Percentiles rank a stretch among this genome's conserved stretches.
Evolutionary conservation across 2,113 vertebrate genomes (phyloP).

Genomic region (Scomber scombrus): DNA sequence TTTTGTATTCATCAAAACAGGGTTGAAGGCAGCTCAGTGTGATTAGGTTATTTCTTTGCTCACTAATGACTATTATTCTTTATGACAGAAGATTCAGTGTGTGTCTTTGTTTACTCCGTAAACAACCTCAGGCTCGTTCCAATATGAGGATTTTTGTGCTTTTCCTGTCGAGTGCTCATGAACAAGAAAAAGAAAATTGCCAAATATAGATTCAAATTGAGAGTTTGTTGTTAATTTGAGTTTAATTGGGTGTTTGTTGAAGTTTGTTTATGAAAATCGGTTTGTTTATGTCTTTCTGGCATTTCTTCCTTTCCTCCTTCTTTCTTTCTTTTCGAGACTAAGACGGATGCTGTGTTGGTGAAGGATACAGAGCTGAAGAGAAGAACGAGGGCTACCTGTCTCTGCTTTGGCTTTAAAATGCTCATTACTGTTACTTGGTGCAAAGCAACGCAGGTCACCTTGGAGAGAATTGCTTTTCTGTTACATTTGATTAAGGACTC

Average conservation of each 20-base stretch:
- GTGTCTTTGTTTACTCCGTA: constrained; percentile 52
- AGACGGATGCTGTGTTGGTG: constrained; percentile 40
- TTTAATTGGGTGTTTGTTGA: not conserved
- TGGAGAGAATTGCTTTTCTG: constrained; percentile 82
- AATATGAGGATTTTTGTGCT: constrained; percentile 23
- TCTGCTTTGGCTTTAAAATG: constrained; percentile 62
- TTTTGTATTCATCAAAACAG: constrained; percentile 71
- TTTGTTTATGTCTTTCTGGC: constrained; percentile 30
- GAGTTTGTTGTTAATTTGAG: not conserved
- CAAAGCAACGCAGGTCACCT: constrained; percentile 77
- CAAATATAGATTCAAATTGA: constrained; percentile 1
- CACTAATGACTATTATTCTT: constrained; percentile 77
- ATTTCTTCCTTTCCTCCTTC: not conserved
- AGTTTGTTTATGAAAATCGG: not conserved
- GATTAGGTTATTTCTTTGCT: constrained; percentile 77
- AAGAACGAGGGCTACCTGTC: constrained; percentile 65
- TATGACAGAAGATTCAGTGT: constrained; percentile 59
- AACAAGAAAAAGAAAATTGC: constrained; percentile 14
- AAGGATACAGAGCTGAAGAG: constrained; percentile 34
- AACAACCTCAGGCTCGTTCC: constrained; percentile 63
- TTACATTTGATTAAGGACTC: constrained; percentile 80
- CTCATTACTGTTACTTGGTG: constrained; percentile 74
- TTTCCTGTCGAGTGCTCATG: constrained; percentile 32
- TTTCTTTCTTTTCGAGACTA: not conserved
- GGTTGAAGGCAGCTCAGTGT: constrained; percentile 68